phyloP scores from a whole-genome alignment of 2,888 invertebrate genomes.

The Parnassius smintheus region DNA sequence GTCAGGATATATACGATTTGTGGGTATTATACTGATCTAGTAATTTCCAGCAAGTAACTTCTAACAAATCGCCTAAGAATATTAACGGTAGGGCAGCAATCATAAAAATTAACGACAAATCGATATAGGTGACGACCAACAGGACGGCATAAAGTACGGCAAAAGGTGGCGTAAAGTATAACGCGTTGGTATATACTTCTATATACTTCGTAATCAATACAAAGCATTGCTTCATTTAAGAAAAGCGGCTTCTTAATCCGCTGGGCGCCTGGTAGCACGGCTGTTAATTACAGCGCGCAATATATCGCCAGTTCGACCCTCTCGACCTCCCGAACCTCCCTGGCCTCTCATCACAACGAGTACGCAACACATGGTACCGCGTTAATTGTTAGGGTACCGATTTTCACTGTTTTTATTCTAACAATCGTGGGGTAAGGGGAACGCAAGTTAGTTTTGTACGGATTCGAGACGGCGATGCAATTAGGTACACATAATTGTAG shows the following conservation, averaged over 20 bases:
- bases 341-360: slow-evolving; percentile 59
- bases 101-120: slow-evolving; percentile 20
- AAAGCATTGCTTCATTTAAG: slow-evolving; percentile 64
- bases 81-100: slow-evolving; percentile 1
- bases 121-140: slow-evolving; percentile 29
- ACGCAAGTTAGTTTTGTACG: slow-evolving; percentile 28
- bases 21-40: no score
- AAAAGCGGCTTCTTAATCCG: slow-evolving; percentile 67
- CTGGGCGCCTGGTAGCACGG: slow-evolving; percentile 61
- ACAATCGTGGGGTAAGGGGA: slow-evolving; percentile 47
- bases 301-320: slow-evolving; percentile 60
- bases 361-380: slow-evolving; percentile 72
- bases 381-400: slow-evolving; percentile 68
- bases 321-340: slow-evolving; percentile 41
- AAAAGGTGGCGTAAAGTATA: slow-evolving; percentile 34
- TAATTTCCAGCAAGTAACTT: neutral
- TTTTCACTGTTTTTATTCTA: slow-evolving; percentile 66
- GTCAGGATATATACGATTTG: no score
- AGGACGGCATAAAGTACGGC: slow-evolving; percentile 42
- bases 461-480: slow-evolving; percentile 35
- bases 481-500: slow-evolving; percentile 26
- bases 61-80: neutral
- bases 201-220: slow-evolving; percentile 50
- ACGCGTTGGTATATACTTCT: no score
- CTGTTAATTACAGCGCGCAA: slow-evolving; percentile 69